Base-by-base conservation (phyloP, 2,888 invertebrate species). In the Nemotelus pantherinus region DNA sequence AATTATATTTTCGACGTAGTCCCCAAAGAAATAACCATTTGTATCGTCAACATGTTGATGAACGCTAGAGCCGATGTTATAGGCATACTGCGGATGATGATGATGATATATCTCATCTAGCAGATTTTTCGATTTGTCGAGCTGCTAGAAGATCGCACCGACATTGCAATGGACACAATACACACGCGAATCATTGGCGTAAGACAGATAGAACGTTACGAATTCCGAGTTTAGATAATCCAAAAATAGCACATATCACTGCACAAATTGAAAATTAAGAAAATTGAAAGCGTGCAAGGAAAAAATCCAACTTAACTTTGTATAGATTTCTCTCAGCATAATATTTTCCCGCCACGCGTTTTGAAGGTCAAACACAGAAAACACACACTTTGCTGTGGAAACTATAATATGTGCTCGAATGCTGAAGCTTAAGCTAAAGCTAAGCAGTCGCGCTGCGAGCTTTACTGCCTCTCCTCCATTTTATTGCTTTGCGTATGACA, bases 331-430 rank as follows among this genome's bases (percentile, higher is more conserved):
- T 63, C 48, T 67, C 70, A 2, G 43, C 50, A 63, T 50, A 75
- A 41, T 64, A 70, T 67, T 77, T 80, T 80, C 80, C 79, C 80
- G 80, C 80, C 80, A 79, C 77, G 78, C 79, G 72, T 79, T 80
- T 78, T 81, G 79, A 81, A 81, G 79, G 80, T 81, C 80, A 80
- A 78, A 77, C 67, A 77, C 68, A 76, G 77, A 64, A 76, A 53
- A 72, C 75, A 58, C 58, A 71, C 74, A 76, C 75, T 72, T 70
- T 53, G 70, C 70, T 70, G 55, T 55, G 43, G 55, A 65, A 65
- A 65, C 65, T 76, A 44, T n/a, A 65, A 45, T 44, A 65, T 55
- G 63, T 70, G 70, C 55, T 70, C 53, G 55, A 41, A 25, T 25
- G n/a, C 43, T 43, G 55, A 55, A 70, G 55, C 70, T 70, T 55